These are phyloP conservation scores for Smittia aterrima DNA, from an alignment of 2,888 invertebrate genomes.

Conservation along the genomic window DNA sequence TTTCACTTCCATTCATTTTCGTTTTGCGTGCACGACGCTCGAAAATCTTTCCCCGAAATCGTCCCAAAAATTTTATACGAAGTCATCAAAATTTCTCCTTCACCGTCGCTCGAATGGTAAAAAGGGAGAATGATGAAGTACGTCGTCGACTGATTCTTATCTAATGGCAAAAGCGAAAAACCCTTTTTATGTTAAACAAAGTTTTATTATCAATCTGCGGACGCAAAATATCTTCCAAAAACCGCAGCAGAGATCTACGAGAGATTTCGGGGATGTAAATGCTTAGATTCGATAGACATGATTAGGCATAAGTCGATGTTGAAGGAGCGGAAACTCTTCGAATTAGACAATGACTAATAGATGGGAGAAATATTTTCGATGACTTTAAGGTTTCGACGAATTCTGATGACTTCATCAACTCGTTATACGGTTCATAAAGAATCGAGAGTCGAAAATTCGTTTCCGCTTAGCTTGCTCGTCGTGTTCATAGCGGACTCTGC, in stretches of 20 bases:
- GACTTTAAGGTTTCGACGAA: slow-evolving; percentile 2
- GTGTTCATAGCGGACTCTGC: too few relatives aligned
- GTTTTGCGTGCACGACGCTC: slow-evolving; percentile 26
- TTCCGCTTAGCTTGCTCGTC: neutral
- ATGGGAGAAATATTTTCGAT: neutral
- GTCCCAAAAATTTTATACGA: neutral
- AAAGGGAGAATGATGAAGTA: slow-evolving; percentile 13
- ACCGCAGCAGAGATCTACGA: slow-evolving; percentile 4
- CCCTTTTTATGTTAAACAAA: slow-evolving; percentile 37
- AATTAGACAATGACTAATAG: slow-evolving; percentile 14
- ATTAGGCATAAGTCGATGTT: slow-evolving; percentile 27
- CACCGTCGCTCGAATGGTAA: neutral
- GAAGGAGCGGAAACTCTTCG: neutral
- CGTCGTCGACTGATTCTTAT: slow-evolving; percentile 29
- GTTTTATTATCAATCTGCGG: slow-evolving; percentile 40
- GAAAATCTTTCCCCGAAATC: neutral
- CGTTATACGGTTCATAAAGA: neutral
- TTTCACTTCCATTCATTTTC: slow-evolving; percentile 13
- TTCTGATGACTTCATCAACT: slow-evolving; percentile 20
- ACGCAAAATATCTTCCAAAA: neutral
- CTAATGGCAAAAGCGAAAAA: slow-evolving; percentile 9
- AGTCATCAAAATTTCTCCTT: slow-evolving; percentile 36
- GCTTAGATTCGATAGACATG: slow-evolving; percentile 29
- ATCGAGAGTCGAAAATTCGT: neutral
- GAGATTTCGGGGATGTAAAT: slow-evolving; percentile 3